Base-by-base conservation (phyloP, 2,888 invertebrate genomes). In the Junonia oenone region DNA sequence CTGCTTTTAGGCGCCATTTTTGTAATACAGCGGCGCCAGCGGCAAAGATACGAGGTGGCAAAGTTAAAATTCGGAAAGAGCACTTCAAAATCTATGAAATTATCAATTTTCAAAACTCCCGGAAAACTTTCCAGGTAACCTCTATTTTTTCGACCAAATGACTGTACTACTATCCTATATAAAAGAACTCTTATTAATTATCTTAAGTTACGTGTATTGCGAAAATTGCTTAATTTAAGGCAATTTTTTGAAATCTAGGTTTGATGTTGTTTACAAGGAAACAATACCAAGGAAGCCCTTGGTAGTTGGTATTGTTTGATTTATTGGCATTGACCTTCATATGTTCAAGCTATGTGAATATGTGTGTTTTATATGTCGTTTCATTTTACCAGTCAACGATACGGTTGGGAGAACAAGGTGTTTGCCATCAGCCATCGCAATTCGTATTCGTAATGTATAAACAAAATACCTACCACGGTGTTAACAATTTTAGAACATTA, bases 331-430 rank as follows among this genome's bases (percentile, higher is more conserved):
- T 26, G 26, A 45, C 26, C 45, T 46, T 35, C 9, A 15, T 15
- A 13, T 5, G 14, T 27, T 14, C 11, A 46, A 15, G 45, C 19
- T 45, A 35, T 31, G 19, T 51, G 37, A 29, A 33, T 37, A 17
- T 37, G 17, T 27, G 15, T 27, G 6, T 17, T 27, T 46, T 13
- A 33, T 33, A 45, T 29, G n/a, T 38, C 13, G 27, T 53, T 46
- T 38, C 27, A 35, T 46, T 52, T 46, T 45, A 47, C 46, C 26
- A 19, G 11, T 33, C n/a, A 9, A 22, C 46, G 52, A 53, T 22
- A 53, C 52, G 52, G 35, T 46, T 53, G 52, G 29, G 37, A 47
- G 19, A 38, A 38, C 46, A 53, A 38, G 46, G 37, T 33, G 37
- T 17, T n/a, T 35, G 26, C 13, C 26, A 38, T 27, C 31, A 33